Evolutionary conservation across 1,140 invertebrate genomes (phyloP).

Genomic region (Liolophura sinensis): DNA sequence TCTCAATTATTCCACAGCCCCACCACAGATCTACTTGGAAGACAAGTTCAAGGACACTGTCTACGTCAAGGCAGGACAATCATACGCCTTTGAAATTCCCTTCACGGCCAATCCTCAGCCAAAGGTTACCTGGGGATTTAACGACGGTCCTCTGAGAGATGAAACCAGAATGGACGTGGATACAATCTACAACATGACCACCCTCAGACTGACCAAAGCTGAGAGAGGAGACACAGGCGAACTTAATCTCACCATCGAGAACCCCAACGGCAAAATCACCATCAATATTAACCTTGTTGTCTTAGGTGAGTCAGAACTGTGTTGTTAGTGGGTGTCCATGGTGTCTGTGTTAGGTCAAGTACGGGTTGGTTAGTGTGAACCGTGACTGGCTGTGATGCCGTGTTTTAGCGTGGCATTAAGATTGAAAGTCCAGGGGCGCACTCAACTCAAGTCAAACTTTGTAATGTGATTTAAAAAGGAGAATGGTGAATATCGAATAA

Average conservation of each 20-base stretch:
- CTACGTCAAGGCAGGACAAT: slow-evolving; percentile 48
- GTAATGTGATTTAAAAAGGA: no score
- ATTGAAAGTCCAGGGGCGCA: no score
- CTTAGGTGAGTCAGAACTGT: slow-evolving; percentile 85
- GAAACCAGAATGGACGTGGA: slow-evolving; percentile 50
- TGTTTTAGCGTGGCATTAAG: no score
- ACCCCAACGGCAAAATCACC: slow-evolving; percentile 47
- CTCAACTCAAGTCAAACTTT: no score
- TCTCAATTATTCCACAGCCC: slow-evolving; percentile 36
- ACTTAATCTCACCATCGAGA: slow-evolving; percentile 53
- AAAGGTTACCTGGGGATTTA: slow-evolving; percentile 51
- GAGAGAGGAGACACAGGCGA: slow-evolving; percentile 49
- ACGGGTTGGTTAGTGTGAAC: no score
- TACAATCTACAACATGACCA: slow-evolving; percentile 55
- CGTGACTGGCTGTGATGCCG: no score
- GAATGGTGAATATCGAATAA: no score
- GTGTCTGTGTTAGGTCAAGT: no score
- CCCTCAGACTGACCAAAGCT: slow-evolving; percentile 46
- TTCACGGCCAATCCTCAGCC: slow-evolving; percentile 55
- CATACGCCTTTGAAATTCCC: slow-evolving; percentile 54
- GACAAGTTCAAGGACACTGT: slow-evolving; percentile 50
- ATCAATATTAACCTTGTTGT: slow-evolving; percentile 53
- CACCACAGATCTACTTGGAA: slow-evolving; percentile 49
- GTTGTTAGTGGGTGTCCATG: no score
- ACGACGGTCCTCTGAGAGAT: slow-evolving; percentile 47